Conservation (phyloP, 2,888 invertebrate genomes). For the Spatulosminthurus flaviceps region DNA sequence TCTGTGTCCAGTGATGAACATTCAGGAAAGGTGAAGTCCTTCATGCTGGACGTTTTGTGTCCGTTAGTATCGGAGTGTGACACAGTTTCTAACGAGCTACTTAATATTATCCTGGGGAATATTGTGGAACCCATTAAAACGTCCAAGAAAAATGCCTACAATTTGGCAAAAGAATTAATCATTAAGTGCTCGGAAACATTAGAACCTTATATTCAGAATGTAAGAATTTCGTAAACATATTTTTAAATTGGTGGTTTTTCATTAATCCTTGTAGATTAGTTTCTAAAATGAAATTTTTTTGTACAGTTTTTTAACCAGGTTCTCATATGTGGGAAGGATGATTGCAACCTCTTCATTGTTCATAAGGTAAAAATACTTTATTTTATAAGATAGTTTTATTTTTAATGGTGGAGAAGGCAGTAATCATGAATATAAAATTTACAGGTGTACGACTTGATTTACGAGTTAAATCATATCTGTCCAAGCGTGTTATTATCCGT, state of each 20-base stretch:
- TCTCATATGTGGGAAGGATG: constrained; percentile 90
- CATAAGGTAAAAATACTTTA: constrained; percentile 52
- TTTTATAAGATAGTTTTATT: too few species aligned
- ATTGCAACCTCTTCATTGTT: constrained; percentile 72
- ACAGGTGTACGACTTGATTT: constrained; percentile 94
- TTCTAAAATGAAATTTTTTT: constrained; percentile 54
- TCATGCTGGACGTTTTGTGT: constrained; percentile 94
- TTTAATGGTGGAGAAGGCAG: too few species aligned
- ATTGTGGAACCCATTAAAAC: constrained; percentile 93
- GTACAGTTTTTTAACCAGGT: constrained; percentile 94
- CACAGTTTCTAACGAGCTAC: constrained; percentile 89
- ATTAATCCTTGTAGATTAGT: neutral
- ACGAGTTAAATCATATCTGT: constrained; percentile 93
- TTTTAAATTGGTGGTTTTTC: neutral
- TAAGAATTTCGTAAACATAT: constrained; percentile 68
- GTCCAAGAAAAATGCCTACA: constrained; percentile 87
- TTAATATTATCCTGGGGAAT: constrained; percentile 92
- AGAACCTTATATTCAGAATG: constrained; percentile 93
- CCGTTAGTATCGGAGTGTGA: constrained; percentile 96
- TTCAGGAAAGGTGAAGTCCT: constrained; percentile 93
- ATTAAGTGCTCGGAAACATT: constrained; percentile 90
- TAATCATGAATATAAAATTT: constrained; percentile 67
- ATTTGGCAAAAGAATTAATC: constrained; percentile 89
- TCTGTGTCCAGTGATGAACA: constrained; percentile 84
- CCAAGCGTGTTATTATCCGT: constrained; percentile 86